Evolutionary conservation across 2,888 invertebrate genomes (phyloP), one percentile per base, ranked within the genome.

Genomic region (Syrphus vitripennis): DNA sequence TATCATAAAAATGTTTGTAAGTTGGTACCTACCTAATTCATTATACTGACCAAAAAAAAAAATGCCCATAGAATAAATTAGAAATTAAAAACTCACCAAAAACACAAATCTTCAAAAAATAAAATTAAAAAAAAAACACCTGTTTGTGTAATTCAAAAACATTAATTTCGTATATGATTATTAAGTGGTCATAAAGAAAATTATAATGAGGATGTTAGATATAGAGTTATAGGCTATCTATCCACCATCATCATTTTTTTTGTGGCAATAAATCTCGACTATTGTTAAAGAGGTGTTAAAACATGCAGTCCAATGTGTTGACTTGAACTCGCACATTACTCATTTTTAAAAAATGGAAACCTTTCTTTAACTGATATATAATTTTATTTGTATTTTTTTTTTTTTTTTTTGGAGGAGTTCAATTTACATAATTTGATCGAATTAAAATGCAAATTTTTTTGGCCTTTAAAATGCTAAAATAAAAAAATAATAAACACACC

Each of bases 281-380:
- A 75, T 70, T 83, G 40, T 83, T 69, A 75, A 74, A 19, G 55
- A 83, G 74, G 83, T 83, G 83, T 83, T 79, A 83, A 83, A 80
- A 83, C 83, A 83, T 65, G 14, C 83, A 80, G 75, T 37, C 65
- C 50, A 48, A 61, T 75, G 83, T 83, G 83, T 83, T 83, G 83
- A 83, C 31, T 65, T 45, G 19, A 19, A 21, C 45, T 45, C 80
- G 65, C 63, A 26, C 80, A 83, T 83, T 71, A 83, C 70, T 83
- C 83, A 83, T 83, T 70, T 74, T 12, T 10, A 3, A 12, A 14
- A 34, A n/a, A n/a, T n/a, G n/a, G n/a, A n/a, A n/a, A n/a, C n/a
- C n/a, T n/a, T n/a, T n/a, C 45, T 31, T 63, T 45, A 61, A 61
- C 14, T 50, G 24, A 50, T 26, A 50, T 48, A 48, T 12, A 50